These are phyloP conservation scores for Unio pictorum DNA, from an alignment of 2,888 invertebrate species.

Conservation along the genomic window DNA sequence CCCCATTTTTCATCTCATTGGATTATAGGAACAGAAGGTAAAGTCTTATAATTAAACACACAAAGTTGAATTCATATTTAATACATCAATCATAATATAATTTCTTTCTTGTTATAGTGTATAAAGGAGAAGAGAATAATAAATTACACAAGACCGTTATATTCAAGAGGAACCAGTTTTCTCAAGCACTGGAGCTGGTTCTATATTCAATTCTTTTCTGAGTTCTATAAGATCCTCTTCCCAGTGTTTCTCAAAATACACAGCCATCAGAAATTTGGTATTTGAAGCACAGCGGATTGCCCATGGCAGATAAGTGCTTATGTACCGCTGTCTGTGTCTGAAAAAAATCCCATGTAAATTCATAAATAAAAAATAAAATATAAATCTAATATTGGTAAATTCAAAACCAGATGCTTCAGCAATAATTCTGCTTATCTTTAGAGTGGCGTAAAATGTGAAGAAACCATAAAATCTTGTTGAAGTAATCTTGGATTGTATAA, in stretches of 20 bases:
- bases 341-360: constrained; percentile 15
- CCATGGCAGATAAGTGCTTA: constrained; percentile 74
- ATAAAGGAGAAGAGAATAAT: too few relatives aligned
- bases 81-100: too few relatives aligned
- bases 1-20: too few relatives aligned
- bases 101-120: too few relatives aligned
- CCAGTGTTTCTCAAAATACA: constrained; percentile 96
- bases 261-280: constrained; percentile 85
- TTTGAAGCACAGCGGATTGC: constrained; percentile 62
- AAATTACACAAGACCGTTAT: too few relatives aligned
- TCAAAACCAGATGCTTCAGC: neutral
- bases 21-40: too few relatives aligned
- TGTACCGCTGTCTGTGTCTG: constrained; percentile 76
- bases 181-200: constrained; percentile 42
- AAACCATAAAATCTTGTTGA: neutral
- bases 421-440: too few relatives aligned
- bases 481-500: too few relatives aligned
- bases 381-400: neutral
- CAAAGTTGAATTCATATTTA: too few relatives aligned
- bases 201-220: constrained; percentile 85
- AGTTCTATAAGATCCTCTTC: constrained; percentile 87
- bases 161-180: too few relatives aligned
- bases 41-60: too few relatives aligned
- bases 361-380: neutral
- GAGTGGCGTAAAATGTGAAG: too few relatives aligned